Base-by-base conservation (phyloP, 2,797 vertebrate genomes). In the Neosilurus hyrtlii region DNA sequence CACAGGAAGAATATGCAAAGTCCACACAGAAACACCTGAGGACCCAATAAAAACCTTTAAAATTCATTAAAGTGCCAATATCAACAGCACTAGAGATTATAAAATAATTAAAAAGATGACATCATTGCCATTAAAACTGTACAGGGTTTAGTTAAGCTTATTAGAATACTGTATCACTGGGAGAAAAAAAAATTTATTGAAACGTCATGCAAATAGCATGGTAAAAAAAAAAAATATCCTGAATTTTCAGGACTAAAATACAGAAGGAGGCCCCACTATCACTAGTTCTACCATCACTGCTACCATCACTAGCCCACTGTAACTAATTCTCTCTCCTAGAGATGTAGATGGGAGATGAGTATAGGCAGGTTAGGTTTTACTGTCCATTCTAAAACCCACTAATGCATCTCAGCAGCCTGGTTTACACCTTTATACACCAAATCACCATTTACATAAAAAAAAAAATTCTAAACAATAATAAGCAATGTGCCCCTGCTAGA, bases 271-370 rank as follows among this genome's bases (percentile, higher is more conserved):
- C 59, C 54, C 14, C 61, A 82, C 43, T 43, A 8, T 43, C 43
- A 43, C 43, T 43, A 43, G 4, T 8, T 43, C 43, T 43, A 76
- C 81, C 81, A 82, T 77, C 73, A 82, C 43, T 82, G 76, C 43
- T 43, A 76, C 81, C 81, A 82, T 77, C 73, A 82, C 43, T 82
- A 82, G 51, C 67, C 72, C 73, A 82, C 67, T 76, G 76, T 22
- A 26, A 51, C 43, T 4, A 43, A 43, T 43, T 43, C 43, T 8
- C 43, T 43, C 8, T 43, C 43, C 4, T 8, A 43, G 82, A 86
- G 83, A 86, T 86, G 91, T 86, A 88, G 89, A 90, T 81, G 88
- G 88, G 85, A 59, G 86, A 85, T 67, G 80, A 70, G 87, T 88
- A 89, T 83, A 84, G 67, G 88, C 88, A 83, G 75, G 68, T 87